Evolutionary conservation across 2,797 vertebrate species (phyloP).

Genomic region (Pseudotriccus pelzelni): DNA sequence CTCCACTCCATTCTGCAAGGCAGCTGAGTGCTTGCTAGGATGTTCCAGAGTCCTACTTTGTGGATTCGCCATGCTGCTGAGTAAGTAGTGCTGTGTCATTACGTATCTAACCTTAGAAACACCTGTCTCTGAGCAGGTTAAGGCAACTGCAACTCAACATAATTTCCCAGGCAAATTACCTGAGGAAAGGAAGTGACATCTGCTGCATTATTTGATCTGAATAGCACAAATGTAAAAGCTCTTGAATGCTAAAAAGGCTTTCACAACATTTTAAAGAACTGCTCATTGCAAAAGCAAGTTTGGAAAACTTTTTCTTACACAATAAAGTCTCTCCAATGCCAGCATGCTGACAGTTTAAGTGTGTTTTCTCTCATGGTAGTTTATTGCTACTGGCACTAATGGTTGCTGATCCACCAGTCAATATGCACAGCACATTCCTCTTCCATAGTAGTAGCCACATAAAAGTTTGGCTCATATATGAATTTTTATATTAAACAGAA

Average conservation of each 20-base stretch:
- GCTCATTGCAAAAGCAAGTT: constrained; percentile 1
- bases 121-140: not conserved
- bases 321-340: not conserved
- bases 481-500: not conserved
- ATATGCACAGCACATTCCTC: not conserved
- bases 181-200: not conserved
- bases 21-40: not conserved
- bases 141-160: not conserved
- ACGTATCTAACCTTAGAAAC: not conserved
- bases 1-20: not conserved
- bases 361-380: not conserved
- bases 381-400: constrained; percentile 14
- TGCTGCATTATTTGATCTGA: constrained; percentile 17
- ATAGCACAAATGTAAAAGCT: not conserved
- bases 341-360: not conserved
- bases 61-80: not conserved
- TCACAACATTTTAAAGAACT: constrained; percentile 21
- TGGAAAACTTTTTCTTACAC: not conserved
- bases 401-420: not conserved
- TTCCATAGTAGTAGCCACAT: not conserved
- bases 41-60: not conserved
- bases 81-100: not conserved
- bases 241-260: constrained; percentile 34
- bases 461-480: not conserved
- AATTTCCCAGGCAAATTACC: constrained; percentile 54